Percentiles rank a stretch among this genome's conserved stretches.
Evolutionary conservation across 1,140 invertebrate species (phyloP).

Genomic region (Scylla paramamosain): DNA sequence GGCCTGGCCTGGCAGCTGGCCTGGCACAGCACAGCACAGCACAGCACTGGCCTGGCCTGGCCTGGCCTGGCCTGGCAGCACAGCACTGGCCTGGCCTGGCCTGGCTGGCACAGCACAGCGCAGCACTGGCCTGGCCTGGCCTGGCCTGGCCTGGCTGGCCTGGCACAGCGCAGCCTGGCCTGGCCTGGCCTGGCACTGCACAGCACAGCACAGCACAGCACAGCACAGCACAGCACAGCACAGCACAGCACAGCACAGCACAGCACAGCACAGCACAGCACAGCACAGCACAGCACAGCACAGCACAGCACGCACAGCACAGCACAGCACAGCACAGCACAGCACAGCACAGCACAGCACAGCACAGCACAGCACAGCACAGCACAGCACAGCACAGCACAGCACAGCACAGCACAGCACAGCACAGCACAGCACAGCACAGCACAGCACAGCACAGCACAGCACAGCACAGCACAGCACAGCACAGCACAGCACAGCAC

Average conservation of each 20-base stretch:
- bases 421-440: slow-evolving; percentile 73
- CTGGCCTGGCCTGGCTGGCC: no score
- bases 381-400: slow-evolving; percentile 64
- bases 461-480: slow-evolving; percentile 69
- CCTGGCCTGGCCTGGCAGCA: slow-evolving; percentile 52
- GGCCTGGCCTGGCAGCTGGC: slow-evolving; percentile 42
- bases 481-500: slow-evolving; percentile 72
- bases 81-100: background rate
- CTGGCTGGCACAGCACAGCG: no score
- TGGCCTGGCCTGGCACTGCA: no score
- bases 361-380: slow-evolving; percentile 51
- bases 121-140: background rate
- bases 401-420: slow-evolving; percentile 76
- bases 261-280: slow-evolving; percentile 39
- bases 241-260: background rate
- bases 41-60: slow-evolving; percentile 36
- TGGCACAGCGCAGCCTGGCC: background rate
- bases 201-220: background rate
- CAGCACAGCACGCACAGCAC: no score
- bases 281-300: slow-evolving; percentile 74
- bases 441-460: slow-evolving; percentile 71
- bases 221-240: background rate
- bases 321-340: slow-evolving; percentile 71
- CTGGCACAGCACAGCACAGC: slow-evolving; percentile 10
- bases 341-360: slow-evolving; percentile 40